Percentiles rank a stretch among this genome's conserved stretches.
These are phyloP conservation scores for Acrobasis consociella DNA, from an alignment of 2,888 invertebrate genomes.

Conservation along the genomic window DNA sequence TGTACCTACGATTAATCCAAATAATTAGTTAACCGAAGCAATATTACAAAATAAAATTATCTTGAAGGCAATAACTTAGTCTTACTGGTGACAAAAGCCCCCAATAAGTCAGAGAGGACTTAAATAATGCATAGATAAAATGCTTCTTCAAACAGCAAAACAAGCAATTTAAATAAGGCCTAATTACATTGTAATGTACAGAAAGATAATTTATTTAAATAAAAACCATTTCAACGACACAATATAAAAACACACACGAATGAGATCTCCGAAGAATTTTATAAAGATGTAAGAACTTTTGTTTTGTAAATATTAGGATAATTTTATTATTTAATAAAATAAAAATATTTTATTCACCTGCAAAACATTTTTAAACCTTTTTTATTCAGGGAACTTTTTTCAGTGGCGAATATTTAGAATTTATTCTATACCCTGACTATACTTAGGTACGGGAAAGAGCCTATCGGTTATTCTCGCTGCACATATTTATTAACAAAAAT, in stretches of 20 bases:
- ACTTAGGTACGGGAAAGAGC: too few relatives aligned
- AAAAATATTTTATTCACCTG: too few relatives aligned
- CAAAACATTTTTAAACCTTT: background rate
- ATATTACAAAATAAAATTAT: constrained; percentile 1
- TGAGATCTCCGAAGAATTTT: too few relatives aligned
- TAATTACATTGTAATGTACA: background rate
- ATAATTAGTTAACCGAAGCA: constrained; percentile 12
- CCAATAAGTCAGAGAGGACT: background rate
- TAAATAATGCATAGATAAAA: background rate
- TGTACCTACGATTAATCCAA: background rate
- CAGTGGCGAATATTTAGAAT: too few relatives aligned
- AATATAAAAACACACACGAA: background rate
- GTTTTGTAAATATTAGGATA: too few relatives aligned
- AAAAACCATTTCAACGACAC: background rate
- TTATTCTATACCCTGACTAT: too few relatives aligned
- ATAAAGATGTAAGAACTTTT: too few relatives aligned
- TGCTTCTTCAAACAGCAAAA: background rate
- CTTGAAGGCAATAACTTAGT: constrained; percentile 2
- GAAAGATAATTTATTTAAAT: background rate
- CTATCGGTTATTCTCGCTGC: too few relatives aligned
- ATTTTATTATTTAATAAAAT: too few relatives aligned
- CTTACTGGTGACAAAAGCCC: constrained; percentile 1
- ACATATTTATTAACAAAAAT: too few relatives aligned
- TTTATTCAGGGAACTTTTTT: background rate
- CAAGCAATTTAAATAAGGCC: background rate